phyloP scores from a whole-genome alignment of 2,797 vertebrate genomes.

The Saxicola maurus region DNA sequence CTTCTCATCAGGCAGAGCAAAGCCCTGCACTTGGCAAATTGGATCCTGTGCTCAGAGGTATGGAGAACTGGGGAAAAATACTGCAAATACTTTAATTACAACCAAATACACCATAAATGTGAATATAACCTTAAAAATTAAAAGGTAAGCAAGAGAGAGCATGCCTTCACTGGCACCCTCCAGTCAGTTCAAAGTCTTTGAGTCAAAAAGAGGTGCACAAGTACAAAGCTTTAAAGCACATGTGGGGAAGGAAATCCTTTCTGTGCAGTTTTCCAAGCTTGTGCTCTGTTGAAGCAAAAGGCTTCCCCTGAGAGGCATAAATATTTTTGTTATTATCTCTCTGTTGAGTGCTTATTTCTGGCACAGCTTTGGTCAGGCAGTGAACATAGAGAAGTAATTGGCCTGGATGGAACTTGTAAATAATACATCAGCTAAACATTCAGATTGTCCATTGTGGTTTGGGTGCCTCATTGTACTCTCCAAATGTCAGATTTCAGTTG shows the following conservation, averaged over 20 bases:
- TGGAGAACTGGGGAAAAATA: not conserved
- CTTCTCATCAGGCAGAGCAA: conserved; percentile 48
- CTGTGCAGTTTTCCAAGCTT: not conserved
- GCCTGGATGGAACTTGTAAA: not conserved
- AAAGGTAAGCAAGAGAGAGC: not conserved
- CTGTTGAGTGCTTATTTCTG: not conserved
- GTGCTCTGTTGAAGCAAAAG: not conserved
- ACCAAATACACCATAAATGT: not conserved
- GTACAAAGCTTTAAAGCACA: not conserved
- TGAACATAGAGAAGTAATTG: not conserved
- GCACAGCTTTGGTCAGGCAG: not conserved
- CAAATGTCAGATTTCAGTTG: not conserved
- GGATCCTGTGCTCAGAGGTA: conserved; percentile 73
- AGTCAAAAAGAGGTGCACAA: not conserved
- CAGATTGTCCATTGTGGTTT: not conserved
- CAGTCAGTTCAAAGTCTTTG: not conserved
- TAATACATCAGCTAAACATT: not conserved
- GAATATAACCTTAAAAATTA: not conserved
- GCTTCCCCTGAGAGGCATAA: not conserved
- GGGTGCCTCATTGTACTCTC: not conserved
- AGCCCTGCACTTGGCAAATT: conserved; percentile 63
- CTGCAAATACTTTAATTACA: not conserved
- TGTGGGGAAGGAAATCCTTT: not conserved
- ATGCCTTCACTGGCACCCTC: not conserved
- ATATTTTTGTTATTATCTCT: not conserved